These are phyloP conservation scores for Tyto alba DNA, from an alignment of 2,113 vertebrate species.

Conservation along the genomic window DNA sequence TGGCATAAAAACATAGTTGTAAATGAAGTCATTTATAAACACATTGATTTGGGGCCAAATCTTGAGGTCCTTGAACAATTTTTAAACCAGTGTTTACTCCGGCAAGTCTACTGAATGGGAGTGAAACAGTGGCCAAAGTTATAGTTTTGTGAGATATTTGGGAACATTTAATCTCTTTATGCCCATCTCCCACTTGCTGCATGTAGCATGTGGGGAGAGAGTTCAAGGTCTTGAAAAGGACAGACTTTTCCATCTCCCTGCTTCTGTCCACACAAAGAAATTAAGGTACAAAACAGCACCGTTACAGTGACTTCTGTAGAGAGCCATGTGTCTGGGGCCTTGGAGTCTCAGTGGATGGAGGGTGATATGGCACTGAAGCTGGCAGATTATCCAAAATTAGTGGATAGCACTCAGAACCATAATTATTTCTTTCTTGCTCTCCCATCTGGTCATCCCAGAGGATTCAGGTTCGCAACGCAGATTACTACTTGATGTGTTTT, in stretches of 20 bases:
- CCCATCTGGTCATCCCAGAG: background rate
- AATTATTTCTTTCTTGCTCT: background rate
- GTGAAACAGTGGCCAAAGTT: background rate
- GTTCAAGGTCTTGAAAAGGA: background rate
- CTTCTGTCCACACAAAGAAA: background rate
- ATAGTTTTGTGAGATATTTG: background rate
- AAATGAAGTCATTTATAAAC: background rate
- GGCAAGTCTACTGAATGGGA: background rate
- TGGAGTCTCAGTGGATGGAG: background rate
- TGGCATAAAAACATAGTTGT: conserved; percentile 9
- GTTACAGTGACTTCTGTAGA: background rate
- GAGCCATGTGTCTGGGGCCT: background rate
- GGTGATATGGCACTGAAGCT: background rate
- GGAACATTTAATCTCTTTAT: background rate
- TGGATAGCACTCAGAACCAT: background rate
- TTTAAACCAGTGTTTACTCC: background rate
- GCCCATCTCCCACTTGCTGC: background rate
- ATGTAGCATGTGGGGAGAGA: background rate
- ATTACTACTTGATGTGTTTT: background rate
- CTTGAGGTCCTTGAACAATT: background rate
- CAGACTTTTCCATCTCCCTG: background rate
- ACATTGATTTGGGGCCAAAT: conserved; percentile 20
- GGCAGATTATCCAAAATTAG: background rate
- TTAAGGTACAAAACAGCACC: background rate
- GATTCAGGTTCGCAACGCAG: background rate